Evolutionary conservation across 1,140 invertebrate genomes (phyloP), one percentile per base, ranked within the genome.

Genomic region (Globodera ellingtonae): DNA sequence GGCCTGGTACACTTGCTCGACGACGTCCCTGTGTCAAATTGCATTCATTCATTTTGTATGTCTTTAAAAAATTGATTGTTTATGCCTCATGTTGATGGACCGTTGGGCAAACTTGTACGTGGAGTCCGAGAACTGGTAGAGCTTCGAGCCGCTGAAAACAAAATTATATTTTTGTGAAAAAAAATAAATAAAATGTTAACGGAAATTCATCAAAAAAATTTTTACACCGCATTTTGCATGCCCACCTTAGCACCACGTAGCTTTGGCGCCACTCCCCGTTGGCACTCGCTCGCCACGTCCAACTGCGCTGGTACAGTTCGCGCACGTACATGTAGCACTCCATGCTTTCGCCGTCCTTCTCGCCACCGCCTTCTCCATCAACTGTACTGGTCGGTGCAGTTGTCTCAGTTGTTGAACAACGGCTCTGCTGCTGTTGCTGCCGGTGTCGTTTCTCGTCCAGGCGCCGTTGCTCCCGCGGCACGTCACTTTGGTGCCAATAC

Each of bases 61-160:
- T 35, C 35, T 59, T 48, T 78, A 76, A 9, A 10, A 15, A 15
- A 21, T 79, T 18, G 24, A 2, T 13, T 78, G 65, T 10, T 18
- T 46, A 7, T 44, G 84, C 82, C 82, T 78, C 6, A 83, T 69
- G 52, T 83, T 83, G 9, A 84, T 47, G 15, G 72, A 83, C 15
- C 52, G 52, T 47, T 83, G 70, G 18, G 82, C 82, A 65, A 75
- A 84, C 35, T 83, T 85, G 69, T 73, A 83, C 21, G 82, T 69
- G 35, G 82, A 83, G 73, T 83, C 82, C 13, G 82, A 46, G 65
- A 83, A 83, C 69, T 85, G 82, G 48, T 79, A 81, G 15, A 81
- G 72, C 76, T 79, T 81, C 35, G 44, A 66, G 13, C 80, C 80
- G 67, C 79, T 82, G 47, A 83, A 77, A 67, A 76, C 24, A 66